Evolutionary conservation across 1,140 invertebrate genomes (phyloP).

Genomic region (Anastatus disparis): DNA sequence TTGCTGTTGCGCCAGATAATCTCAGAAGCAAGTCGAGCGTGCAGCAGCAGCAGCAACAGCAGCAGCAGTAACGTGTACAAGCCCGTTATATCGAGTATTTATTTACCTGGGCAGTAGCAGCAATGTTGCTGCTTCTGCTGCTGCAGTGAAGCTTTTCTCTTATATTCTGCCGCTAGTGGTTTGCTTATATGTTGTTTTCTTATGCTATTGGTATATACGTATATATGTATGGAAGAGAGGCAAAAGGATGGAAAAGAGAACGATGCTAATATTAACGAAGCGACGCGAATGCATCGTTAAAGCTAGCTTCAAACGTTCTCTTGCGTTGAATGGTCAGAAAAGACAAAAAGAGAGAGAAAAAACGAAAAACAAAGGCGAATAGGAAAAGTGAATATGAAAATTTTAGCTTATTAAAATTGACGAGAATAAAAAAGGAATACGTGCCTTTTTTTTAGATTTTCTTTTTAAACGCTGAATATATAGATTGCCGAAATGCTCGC

Average conservation of each 20-base stretch:
- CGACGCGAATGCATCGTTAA: constrained; percentile 21
- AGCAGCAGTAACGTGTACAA: too few relatives aligned
- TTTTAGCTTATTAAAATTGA: too few relatives aligned
- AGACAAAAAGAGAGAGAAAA: not conserved
- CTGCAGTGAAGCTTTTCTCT: not conserved
- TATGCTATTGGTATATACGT: not conserved
- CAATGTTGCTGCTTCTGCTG: not conserved
- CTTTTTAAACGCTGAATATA: too few relatives aligned
- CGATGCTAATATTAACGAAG: constrained; percentile 24
- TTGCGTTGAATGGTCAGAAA: not conserved
- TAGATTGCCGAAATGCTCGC: too few relatives aligned
- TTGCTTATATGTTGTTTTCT: not conserved
- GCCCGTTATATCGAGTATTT: constrained; percentile 38
- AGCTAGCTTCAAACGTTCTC: constrained; percentile 9
- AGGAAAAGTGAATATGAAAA: not conserved
- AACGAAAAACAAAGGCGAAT: not conserved
- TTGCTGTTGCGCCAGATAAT: constrained; percentile 18
- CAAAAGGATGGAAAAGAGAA: not conserved
- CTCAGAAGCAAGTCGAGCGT: constrained; percentile 31
- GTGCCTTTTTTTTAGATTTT: too few relatives aligned
- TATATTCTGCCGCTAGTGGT: not conserved
- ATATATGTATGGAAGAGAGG: not conserved
- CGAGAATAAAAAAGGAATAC: too few relatives aligned
- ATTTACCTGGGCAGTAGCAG: constrained; percentile 38
- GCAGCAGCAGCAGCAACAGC: too few relatives aligned